Percentiles rank a stretch among this genome's conserved stretches.
These are phyloP conservation scores for Yponomeuta malinellus DNA, from an alignment of 2,888 invertebrate genomes.

Conservation along the genomic window DNA sequence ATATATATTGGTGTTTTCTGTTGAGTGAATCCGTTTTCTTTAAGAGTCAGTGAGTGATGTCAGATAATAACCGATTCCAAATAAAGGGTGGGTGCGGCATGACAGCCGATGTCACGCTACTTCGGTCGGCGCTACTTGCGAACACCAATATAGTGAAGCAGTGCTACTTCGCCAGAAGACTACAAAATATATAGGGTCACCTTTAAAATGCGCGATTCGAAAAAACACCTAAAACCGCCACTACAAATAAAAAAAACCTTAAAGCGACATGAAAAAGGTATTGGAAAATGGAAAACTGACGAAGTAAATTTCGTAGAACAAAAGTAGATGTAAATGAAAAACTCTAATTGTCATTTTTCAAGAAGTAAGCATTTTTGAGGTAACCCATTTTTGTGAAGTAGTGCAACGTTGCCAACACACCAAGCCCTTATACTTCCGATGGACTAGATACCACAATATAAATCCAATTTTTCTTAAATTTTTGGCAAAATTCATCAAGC, in stretches of 20 bases:
- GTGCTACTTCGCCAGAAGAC: too few species aligned
- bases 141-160: too few species aligned
- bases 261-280: too few species aligned
- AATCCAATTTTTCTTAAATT: conserved; percentile 24
- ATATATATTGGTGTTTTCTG: conserved; percentile 22
- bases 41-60: neutral
- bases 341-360: too few species aligned
- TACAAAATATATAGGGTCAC: too few species aligned
- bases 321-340: too few species aligned
- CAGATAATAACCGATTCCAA: neutral
- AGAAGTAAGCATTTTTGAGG: neutral
- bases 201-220: neutral
- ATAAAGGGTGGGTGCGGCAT: neutral
- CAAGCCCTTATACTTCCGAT: conserved; percentile 38
- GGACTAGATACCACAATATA: conserved; percentile 72
- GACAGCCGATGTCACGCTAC: too few species aligned
- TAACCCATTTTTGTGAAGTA: neutral
- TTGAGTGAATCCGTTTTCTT: neutral
- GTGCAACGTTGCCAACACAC: too few species aligned
- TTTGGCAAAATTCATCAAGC: conserved; percentile 33
- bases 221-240: neutral
- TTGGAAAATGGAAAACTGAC: too few species aligned
- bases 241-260: too few species aligned
- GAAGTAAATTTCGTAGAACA: too few species aligned
- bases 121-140: too few species aligned